Percentiles rank a stretch among this genome's conserved stretches.
Conservation (phyloP, 2,113 vertebrate genomes). For the Illadopsis cleaveri region DNA sequence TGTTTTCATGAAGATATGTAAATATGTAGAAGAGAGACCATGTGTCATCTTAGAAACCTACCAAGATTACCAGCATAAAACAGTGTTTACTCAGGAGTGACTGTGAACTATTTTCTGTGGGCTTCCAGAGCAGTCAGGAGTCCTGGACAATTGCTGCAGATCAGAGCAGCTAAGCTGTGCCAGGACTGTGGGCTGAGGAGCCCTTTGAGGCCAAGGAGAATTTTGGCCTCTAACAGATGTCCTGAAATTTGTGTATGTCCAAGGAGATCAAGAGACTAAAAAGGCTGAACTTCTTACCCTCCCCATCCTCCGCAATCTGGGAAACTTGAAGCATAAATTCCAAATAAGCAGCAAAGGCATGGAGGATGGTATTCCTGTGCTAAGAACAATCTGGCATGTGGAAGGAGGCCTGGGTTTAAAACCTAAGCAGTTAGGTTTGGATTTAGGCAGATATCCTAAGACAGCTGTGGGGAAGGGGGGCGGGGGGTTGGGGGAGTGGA, state of each 20-base stretch:
- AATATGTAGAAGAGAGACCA: background rate
- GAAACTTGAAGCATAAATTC: constrained; percentile 10
- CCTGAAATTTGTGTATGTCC: background rate
- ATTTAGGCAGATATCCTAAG: background rate
- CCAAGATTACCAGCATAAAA: background rate
- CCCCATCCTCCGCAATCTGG: background rate
- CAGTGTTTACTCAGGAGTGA: background rate
- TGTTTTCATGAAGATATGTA: constrained; percentile 4
- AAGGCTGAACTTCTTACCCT: background rate
- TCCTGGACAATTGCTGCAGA: background rate
- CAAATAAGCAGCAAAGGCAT: background rate
- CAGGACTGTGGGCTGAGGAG: background rate
- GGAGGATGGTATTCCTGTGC: background rate
- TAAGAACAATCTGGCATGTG: background rate
- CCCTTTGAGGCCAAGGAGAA: constrained; percentile 8
- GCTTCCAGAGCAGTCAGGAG: background rate
- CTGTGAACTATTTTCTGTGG: background rate
- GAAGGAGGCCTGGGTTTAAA: background rate
- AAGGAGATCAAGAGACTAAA: background rate
- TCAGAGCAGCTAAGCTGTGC: background rate
- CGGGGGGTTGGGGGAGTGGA: rapidly evolving
- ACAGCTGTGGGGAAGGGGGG: background rate
- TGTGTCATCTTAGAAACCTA: background rate
- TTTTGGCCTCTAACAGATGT: background rate
- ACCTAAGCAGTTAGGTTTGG: background rate